Percentiles rank a stretch among this genome's conserved stretches.
These are phyloP conservation scores for Lamellibrachia satsuma DNA, from an alignment of 2,888 invertebrate species.

Conservation along the genomic window DNA sequence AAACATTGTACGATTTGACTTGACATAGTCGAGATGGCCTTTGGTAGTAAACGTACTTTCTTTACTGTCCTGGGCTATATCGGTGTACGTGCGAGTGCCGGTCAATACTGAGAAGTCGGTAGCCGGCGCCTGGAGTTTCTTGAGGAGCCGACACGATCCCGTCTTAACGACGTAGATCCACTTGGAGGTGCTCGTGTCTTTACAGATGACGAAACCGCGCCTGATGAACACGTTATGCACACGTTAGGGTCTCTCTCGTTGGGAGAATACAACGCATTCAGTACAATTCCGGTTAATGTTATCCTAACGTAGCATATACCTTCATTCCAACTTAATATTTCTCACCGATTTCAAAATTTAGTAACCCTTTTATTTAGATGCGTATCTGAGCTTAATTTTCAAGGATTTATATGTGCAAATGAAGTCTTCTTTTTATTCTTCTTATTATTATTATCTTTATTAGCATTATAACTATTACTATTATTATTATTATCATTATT, in stretches of 20 bases:
- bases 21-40: too few species aligned
- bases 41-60: neutral
- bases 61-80: neutral
- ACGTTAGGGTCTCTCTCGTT: too few species aligned
- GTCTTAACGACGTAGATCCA: constrained; percentile 63
- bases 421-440: too few species aligned
- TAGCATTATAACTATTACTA: too few species aligned
- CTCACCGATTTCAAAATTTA: too few species aligned
- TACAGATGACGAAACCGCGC: constrained; percentile 60
- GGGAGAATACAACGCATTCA: neutral
- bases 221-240: constrained; percentile 41
- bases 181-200: constrained; percentile 58
- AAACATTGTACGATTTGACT: too few species aligned
- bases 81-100: neutral
- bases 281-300: neutral
- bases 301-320: neutral
- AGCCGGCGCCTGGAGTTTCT: constrained; percentile 49
- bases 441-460: too few species aligned
- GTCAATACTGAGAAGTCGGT: neutral
- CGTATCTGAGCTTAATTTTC: too few species aligned
- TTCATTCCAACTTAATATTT: too few species aligned
- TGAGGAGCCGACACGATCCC: constrained; percentile 60
- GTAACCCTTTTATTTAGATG: too few species aligned
- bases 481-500: too few species aligned
- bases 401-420: too few species aligned